These are phyloP conservation scores for Puntigrus tetrazona DNA, from an alignment of 2,113 vertebrate genomes.

Conservation along the genomic window DNA sequence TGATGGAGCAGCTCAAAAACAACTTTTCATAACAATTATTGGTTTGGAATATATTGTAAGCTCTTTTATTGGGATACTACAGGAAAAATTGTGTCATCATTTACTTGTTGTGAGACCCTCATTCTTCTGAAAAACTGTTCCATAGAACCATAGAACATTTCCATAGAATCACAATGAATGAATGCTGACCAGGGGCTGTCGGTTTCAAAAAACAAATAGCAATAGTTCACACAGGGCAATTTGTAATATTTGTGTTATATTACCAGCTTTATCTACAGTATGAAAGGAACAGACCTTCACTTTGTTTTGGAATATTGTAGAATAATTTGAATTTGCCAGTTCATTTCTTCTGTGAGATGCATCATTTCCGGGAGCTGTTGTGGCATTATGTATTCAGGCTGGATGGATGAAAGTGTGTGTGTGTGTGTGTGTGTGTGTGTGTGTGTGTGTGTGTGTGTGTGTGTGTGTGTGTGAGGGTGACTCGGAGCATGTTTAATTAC, in stretches of 20 bases:
- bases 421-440: conserved; percentile 43
- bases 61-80: neutral
- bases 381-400: conserved; percentile 56
- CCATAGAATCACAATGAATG: neutral
- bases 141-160: too few species aligned
- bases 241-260: neutral
- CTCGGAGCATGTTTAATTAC: conserved; percentile 62
- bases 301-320: neutral
- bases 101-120: neutral
- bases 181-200: neutral
- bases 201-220: neutral
- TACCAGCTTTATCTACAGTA: neutral
- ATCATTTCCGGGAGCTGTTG: conserved; percentile 41
- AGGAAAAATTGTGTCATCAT: neutral
- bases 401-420: conserved; percentile 51
- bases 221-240: neutral
- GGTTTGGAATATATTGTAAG: neutral
- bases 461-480: conserved; percentile 38
- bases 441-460: conserved; percentile 40
- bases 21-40: conserved; percentile 5
- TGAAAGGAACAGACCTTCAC: neutral
- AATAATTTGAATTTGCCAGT: neutral
- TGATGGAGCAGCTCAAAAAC: neutral
- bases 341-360: neutral
- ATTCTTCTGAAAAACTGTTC: neutral